Evolutionary conservation across 2,113 vertebrate species (phyloP).

Genomic region (Protobothrops flavoviridis): DNA sequence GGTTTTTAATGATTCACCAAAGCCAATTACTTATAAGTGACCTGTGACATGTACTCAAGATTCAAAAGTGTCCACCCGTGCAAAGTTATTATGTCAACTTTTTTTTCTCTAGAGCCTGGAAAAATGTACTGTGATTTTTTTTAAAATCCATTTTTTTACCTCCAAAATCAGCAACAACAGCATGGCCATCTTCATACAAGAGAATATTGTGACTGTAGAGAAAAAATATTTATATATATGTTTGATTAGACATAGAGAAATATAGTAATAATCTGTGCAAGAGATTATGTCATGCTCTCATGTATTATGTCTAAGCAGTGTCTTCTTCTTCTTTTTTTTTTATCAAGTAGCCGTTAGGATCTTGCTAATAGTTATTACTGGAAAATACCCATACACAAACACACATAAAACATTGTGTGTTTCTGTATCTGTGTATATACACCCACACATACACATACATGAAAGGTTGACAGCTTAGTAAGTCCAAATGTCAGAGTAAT

Average conservation of each 20-base stretch:
- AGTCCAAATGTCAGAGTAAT: constrained; percentile 25
- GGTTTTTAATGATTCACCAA: not conserved
- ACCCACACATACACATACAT: not conserved
- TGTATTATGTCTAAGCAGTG: not conserved
- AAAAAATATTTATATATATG: constrained; percentile 4
- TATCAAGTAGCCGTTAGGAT: not conserved
- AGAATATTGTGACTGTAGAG: constrained; percentile 88
- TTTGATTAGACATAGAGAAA: not conserved
- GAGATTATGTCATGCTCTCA: not conserved
- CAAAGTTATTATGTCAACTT: not conserved
- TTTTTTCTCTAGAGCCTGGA: not conserved
- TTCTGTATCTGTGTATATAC: not conserved
- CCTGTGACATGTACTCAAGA: not conserved
- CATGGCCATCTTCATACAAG: constrained; percentile 92
- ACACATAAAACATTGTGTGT: not conserved
- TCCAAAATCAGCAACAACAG: constrained; percentile 95
- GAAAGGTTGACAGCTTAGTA: not conserved
- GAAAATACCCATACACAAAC: not conserved
- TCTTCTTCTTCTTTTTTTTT: not conserved
- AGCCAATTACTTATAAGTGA: not conserved
- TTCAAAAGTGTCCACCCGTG: not conserved
- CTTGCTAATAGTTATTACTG: not conserved
- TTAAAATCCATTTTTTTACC: constrained; percentile 67
- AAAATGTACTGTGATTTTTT: not conserved
- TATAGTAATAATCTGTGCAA: not conserved